Percentiles rank a stretch among this genome's conserved stretches.
These are phyloP conservation scores for Augochlora pura DNA, from an alignment of 1,140 invertebrate species.

Conservation along the genomic window DNA sequence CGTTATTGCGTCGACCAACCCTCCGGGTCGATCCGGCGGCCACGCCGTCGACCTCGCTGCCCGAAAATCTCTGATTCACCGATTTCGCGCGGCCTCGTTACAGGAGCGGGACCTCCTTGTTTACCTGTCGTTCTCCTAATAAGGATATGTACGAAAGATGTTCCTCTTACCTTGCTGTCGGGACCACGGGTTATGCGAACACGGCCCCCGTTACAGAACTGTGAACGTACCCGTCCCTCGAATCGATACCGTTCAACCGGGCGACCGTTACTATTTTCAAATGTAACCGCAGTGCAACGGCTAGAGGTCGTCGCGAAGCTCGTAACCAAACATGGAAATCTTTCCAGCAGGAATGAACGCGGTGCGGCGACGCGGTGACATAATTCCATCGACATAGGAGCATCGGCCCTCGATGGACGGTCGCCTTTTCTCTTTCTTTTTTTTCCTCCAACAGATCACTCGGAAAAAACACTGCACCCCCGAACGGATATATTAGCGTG, in stretches of 20 bases:
- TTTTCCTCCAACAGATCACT: constrained; percentile 19
- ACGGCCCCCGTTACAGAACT: neutral
- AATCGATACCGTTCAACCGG: constrained; percentile 34
- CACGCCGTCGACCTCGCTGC: no score
- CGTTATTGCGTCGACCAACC: neutral
- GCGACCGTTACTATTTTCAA: constrained; percentile 35
- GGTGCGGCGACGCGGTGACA: constrained; percentile 45
- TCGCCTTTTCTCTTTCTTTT: no score
- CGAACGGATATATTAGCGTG: constrained; percentile 1
- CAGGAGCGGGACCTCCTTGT: neutral
- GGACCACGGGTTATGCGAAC: neutral
- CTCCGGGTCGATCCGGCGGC: neutral
- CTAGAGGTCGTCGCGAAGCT: neutral
- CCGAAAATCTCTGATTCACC: neutral
- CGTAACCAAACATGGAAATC: constrained; percentile 55
- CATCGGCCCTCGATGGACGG: neutral
- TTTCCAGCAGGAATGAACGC: constrained; percentile 13
- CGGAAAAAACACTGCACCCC: constrained; percentile 24
- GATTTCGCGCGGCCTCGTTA: no score
- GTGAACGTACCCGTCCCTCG: neutral
- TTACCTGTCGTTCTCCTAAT: constrained; percentile 6
- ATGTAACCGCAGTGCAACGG: neutral
- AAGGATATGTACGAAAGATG: constrained; percentile 10
- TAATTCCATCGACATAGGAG: constrained; percentile 31
- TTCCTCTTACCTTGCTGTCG: constrained; percentile 26